These are phyloP conservation scores for Mesocricetus auratus DNA, from an alignment of 2,113 vertebrate species.

Conservation along the genomic window DNA sequence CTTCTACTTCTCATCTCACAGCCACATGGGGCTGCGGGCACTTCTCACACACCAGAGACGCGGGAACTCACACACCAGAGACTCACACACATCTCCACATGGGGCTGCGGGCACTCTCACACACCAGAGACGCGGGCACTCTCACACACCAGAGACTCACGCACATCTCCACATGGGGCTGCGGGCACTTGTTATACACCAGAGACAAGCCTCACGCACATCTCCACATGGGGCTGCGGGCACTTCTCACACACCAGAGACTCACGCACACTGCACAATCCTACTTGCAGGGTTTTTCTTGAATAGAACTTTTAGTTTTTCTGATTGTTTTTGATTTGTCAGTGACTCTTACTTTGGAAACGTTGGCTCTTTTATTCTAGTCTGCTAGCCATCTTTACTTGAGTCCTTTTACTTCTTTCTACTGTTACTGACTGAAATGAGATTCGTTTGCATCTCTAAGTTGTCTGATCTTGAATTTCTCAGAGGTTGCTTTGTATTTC, in stretches of 20 bases:
- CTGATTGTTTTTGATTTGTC: neutral
- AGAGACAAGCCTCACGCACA: too few species aligned
- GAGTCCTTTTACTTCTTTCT: neutral
- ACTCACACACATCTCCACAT: too few species aligned
- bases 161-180: too few species aligned
- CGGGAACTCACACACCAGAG: too few species aligned
- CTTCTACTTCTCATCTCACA: rapidly evolving
- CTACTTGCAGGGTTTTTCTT: neutral
- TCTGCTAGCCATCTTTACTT: neutral
- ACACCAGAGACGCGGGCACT: too few species aligned
- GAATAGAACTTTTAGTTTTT: neutral
- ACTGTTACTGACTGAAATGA: neutral
- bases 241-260: neutral
- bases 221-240: neutral
- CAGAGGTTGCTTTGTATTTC: neutral
- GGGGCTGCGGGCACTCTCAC: too few species aligned
- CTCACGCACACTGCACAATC: rapidly evolving
- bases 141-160: too few species aligned
- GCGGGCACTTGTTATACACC: too few species aligned
- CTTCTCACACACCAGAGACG: neutral
- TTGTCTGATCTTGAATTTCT: neutral
- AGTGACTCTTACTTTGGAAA: neutral
- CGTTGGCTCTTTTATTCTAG: neutral
- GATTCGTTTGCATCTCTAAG: neutral
- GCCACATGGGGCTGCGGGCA: neutral